Evolutionary conservation across 2,888 invertebrate genomes (phyloP), one percentile per base, ranked within the genome.

Genomic region (Vannuccia rotundouncinata): DNA sequence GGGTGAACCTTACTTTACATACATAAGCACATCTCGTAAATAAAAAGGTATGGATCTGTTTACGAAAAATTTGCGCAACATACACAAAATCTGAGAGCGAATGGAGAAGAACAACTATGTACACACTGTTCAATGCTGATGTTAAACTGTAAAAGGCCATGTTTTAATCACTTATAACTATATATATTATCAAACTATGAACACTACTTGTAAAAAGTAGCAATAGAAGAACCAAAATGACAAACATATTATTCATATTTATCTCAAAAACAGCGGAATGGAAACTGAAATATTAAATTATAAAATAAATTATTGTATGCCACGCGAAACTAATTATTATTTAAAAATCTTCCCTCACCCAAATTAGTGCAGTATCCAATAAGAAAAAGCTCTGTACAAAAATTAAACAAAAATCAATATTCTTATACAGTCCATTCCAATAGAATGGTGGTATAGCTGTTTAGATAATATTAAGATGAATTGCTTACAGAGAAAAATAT

Each of bases 331-430:
- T 5, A 45, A 5, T 45, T 45, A 45, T 13, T 13, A 13, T 45
- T 45, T 5, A 22, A 66, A 66, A 66, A 22, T 66, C 22, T 22
- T 66, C 66, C 66, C 66, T 22, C 10, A 66, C 22, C 13, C 66
- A n/a, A 66, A 66, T 66, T n/a, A 17, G 2, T 2, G 25, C 66
- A 66, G 10, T 13, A 17, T 45, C 10, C 17, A 45, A 17, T 45
- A 45, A 45, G 45, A 66, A 66, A 66, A 2, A 66, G 66, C n/a
- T 66, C 66, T 66, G 66, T 66, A 66, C 66, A 66, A 66, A 66
- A 66, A 45, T 5, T 66, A 66, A n/a, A 66, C 66, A 66, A 66
- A 66, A 66, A 13, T 66, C 45, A 45, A 45, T 5, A 45, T 45
- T 17, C 5, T 45, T 45, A 45, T 45, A 45, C 45, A 45, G 45